Percentiles rank a stretch among this genome's conserved stretches.
Conservation (phyloP, 2,888 invertebrate genomes). For the Apomyelois bistriatella region DNA sequence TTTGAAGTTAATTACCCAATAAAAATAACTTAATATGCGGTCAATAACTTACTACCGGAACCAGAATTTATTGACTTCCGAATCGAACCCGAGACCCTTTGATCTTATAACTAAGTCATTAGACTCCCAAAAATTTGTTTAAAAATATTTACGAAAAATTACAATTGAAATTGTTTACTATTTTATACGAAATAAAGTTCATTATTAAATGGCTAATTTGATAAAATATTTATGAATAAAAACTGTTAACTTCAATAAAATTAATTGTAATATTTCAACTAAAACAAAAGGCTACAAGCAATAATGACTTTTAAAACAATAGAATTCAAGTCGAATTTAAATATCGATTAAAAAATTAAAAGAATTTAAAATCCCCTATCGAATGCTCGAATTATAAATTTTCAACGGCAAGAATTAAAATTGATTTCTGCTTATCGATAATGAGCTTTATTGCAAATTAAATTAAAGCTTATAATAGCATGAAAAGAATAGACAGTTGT, state of each 20-base stretch:
- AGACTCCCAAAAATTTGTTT: background rate
- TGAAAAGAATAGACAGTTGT: conserved; percentile 28
- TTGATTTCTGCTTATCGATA: conserved; percentile 16
- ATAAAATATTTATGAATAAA: background rate
- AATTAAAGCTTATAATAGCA: conserved; percentile 22
- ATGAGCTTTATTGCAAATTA: background rate
- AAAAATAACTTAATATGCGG: conserved; percentile 2
- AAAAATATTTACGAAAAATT: too few species aligned
- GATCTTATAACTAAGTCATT: conserved; percentile 5
- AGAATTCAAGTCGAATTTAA: background rate
- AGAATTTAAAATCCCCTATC: conserved; percentile 5
- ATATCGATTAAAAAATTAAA: background rate
- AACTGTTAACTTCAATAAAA: conserved; percentile 6
- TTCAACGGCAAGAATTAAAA: conserved; percentile 15
- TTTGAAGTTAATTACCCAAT: conserved; percentile 7
- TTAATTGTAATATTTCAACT: conserved; percentile 12
- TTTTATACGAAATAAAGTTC: too few species aligned
- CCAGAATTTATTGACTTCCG: conserved; percentile 11
- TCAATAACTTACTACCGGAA: conserved; percentile 4
- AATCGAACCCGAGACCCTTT: conserved; percentile 10
- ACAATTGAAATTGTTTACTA: too few species aligned
- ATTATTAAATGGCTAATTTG: background rate
- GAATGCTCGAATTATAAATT: conserved; percentile 12
- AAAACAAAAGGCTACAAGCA: background rate
- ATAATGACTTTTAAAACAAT: background rate